Evolutionary conservation across 2,888 invertebrate genomes (phyloP), one percentile per base, ranked within the genome.

Genomic region (Trichopoda pennipes): DNA sequence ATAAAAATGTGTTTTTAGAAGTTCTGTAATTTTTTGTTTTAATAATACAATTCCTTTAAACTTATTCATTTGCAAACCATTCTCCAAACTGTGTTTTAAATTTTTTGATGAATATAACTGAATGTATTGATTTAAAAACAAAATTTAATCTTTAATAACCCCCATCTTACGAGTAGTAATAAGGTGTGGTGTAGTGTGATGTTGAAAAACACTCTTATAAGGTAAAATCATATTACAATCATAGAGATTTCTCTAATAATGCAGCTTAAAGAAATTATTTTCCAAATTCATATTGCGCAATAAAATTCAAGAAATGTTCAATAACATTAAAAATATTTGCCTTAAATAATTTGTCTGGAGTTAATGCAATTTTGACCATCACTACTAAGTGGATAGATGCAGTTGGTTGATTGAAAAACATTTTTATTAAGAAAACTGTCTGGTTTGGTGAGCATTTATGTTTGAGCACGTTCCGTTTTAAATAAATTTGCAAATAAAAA

Each of bases 61-160:
- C 47, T 14, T 10, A 44, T 32, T 23, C 3, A 7, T 16, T 63
- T 16, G 17, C 2, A 28, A 14, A 10, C 28, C 2, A 9, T 35
- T n/a, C n/a, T n/a, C n/a, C n/a, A n/a, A n/a, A n/a, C n/a, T n/a
- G n/a, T n/a, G n/a, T n/a, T n/a, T 73, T 66, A 28, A 58, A 49
- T 66, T 66, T 66, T 42, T 23, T 42, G 51, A 74, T 55, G 49
- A 66, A 38, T 66, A 56, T 61, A 74, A 66, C 19, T 56, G 38
- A 38, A 32, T 32, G 9, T 12, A 51, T 21, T 51, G 10, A 12
- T 38, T 38, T 10, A 38, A 38, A 38, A 12, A 3, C 12, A 28
- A 7, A 61, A 47, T 79, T 66, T 61, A 73, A 81, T 81, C 77
- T 81, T 81, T 63, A 81, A n/a, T n/a, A 77, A 77, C 63, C 73